Evolutionary conservation across 2,797 vertebrate genomes (phyloP), one percentile per base, ranked within the genome.

Genomic region (Acipenser oxyrinchus): DNA sequence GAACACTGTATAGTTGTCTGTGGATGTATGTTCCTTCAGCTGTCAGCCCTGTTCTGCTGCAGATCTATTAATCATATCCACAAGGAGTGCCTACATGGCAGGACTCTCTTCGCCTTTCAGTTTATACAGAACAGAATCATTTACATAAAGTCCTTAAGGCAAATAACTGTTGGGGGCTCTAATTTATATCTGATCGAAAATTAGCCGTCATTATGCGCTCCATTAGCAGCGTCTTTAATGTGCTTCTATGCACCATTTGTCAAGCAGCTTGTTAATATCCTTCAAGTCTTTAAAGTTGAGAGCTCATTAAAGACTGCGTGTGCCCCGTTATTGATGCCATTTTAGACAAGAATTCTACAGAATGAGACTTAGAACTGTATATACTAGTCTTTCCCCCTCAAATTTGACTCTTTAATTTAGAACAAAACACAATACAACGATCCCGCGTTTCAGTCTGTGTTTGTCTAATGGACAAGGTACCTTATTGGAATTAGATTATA

Each of bases 121-220:
- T 96, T 97, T 97, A 93, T 96, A 94, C 94, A 93, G 94, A 95
- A 92, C 91, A 88, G 91, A 89, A 93, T 95, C 91, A 99, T 99
- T 98, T 98, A 96, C 96, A 99, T 99, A 99, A 98, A 98, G 95
- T 98, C 96, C 96, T 99, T 97, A 97, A 97, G 96, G 96, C 96
- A 97, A 99, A 99, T 98, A 99, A 98, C 95, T 97, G 95, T 97
- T 98, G 96, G 96, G 95, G 95, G 94, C 94, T 97, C 95, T 97
- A 97, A 97, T 98, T 98, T 98, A 97, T 97, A 98, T 98, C 94
- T 97, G 95, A 97, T 99, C 91, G 96, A 98, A 98, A 99, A 99
- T 99, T 99, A 98, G 95, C 94, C 95, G 93, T 98, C 96, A 99
- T 99, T 99, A 99, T 97, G 96, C 93, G 92, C 94, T 90, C 96